Conservation (phyloP, 2,113 vertebrate species). For the Cavia aperea region DNA sequence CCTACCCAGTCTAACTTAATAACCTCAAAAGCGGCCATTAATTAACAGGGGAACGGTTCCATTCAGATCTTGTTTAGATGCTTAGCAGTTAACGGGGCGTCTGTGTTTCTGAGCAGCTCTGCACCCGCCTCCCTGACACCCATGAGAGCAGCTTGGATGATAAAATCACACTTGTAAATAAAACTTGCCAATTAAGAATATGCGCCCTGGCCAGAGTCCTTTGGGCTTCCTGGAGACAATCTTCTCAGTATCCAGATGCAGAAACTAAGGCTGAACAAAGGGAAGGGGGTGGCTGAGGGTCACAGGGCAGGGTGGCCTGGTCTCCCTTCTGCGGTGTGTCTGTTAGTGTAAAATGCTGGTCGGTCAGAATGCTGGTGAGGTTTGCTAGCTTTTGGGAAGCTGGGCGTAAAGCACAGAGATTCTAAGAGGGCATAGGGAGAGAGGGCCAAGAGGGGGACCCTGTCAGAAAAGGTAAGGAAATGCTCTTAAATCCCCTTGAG, state of each 20-base stretch:
- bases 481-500: background rate
- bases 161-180: background rate
- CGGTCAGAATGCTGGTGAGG: too few relatives aligned
- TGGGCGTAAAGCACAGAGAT: background rate
- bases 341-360: background rate
- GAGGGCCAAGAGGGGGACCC: too few relatives aligned
- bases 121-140: background rate
- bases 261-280: background rate
- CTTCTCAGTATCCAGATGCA: background rate
- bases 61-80: constrained; percentile 57
- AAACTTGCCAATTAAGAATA: background rate
- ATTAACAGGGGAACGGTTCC: constrained; percentile 72
- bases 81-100: constrained; percentile 76
- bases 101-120: background rate
- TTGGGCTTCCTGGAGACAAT: background rate
- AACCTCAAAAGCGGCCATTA: constrained; percentile 82
- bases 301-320: background rate
- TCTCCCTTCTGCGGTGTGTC: background rate
- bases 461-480: background rate
- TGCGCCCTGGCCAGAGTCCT: background rate
- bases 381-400: background rate
- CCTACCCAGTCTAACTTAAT: constrained; percentile 86
- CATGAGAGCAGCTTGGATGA: background rate
- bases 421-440: background rate
- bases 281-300: background rate